Conservation (phyloP, 2,888 invertebrate species). For the Melieria crassipennis region DNA sequence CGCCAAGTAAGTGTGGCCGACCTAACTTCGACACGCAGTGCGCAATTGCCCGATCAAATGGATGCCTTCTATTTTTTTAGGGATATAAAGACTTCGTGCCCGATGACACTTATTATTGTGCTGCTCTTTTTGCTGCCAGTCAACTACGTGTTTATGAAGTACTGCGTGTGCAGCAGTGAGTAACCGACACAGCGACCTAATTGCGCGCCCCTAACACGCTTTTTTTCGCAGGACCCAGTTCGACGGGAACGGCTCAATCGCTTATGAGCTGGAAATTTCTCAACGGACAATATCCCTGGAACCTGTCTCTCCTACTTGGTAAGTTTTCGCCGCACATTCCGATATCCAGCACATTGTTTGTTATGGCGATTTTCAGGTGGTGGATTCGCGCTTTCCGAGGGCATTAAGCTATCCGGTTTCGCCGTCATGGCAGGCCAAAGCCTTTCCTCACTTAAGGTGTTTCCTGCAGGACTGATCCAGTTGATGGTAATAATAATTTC, state of each 20-base stretch:
- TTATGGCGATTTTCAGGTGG: conserved; percentile 69
- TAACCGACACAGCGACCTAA: background rate
- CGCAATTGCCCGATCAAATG: background rate
- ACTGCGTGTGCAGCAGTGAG: conserved; percentile 50
- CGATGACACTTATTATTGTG: conserved; percentile 79
- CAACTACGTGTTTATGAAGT: conserved; percentile 75
- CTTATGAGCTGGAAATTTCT: conserved; percentile 82
- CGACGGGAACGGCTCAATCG: conserved; percentile 68
- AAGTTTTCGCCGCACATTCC: conserved; percentile 40
- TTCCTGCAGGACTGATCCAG: conserved; percentile 71
- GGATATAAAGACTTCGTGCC: conserved; percentile 66
- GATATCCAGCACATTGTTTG: too few relatives aligned
- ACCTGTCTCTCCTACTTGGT: conserved; percentile 81
- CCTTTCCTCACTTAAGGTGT: conserved; percentile 71
- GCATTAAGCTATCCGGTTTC: conserved; percentile 79
- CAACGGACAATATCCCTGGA: conserved; percentile 86
- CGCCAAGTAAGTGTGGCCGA: conserved; percentile 41
- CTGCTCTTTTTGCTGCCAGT: conserved; percentile 83
- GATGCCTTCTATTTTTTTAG: conserved; percentile 25
- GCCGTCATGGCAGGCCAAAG: conserved; percentile 77
- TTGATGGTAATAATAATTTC: conserved; percentile 72
- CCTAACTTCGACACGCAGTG: background rate
- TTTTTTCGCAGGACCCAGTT: conserved; percentile 17
- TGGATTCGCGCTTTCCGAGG: conserved; percentile 87
- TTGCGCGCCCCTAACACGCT: conserved; percentile 55